Percentiles rank a stretch among this genome's conserved stretches.
Evolutionary conservation across 2,888 invertebrate species (phyloP).

Genomic region (Antheraea assamensis): DNA sequence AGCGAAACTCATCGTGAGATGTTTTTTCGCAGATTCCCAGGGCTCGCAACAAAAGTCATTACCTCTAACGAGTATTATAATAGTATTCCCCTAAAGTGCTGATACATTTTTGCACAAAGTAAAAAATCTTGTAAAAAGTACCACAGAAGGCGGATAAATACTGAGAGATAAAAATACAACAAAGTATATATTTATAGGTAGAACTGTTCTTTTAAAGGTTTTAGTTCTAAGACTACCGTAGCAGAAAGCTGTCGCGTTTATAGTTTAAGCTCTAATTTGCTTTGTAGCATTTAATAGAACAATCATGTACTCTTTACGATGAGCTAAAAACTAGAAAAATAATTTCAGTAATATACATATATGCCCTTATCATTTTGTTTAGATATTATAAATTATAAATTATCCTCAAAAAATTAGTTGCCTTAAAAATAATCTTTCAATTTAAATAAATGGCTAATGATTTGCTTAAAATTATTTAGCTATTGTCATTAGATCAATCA

Average conservation of each 20-base stretch:
- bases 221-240: not conserved
- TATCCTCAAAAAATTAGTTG: not conserved
- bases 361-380: too few species aligned
- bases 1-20: constrained; percentile 15
- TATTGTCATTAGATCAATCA: not conserved
- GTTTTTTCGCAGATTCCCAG: constrained; percentile 23
- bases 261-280: not conserved
- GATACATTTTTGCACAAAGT: constrained; percentile 15
- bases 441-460: not conserved
- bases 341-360: not conserved
- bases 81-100: constrained; percentile 19
- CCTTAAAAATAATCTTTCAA: not conserved
- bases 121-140: constrained; percentile 1
- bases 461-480: too few species aligned
- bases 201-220: not conserved
- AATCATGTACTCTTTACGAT: not conserved
- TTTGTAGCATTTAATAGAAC: not conserved
- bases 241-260: not conserved
- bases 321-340: not conserved
- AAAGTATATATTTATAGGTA: not conserved
- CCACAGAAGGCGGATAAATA: constrained; percentile 2
- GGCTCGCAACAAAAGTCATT: constrained; percentile 25
- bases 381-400: too few species aligned
- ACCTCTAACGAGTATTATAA: constrained; percentile 24
- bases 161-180: not conserved